A percentile compares a stretch with the other conserved stretches of the same genome.
These are phyloP conservation scores for Hestina assimilis DNA, from an alignment of 1,140 invertebrate genomes.

Conservation along the genomic window DNA sequence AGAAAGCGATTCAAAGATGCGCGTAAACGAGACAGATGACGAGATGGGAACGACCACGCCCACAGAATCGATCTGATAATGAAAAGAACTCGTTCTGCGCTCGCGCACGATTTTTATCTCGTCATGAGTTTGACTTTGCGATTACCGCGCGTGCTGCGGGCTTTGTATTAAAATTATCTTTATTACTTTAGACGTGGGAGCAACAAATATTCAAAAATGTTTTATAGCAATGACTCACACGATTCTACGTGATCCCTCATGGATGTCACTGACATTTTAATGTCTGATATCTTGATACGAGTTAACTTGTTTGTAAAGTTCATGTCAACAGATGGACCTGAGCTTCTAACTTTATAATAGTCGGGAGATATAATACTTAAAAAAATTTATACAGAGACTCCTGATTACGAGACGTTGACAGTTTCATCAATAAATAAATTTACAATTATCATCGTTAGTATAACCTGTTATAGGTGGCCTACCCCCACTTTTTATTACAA, in stretches of 20 bases:
- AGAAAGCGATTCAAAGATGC: background rate
- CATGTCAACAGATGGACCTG: no score
- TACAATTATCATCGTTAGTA: no score
- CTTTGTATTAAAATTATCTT: slow-evolving; percentile 70
- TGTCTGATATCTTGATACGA: slow-evolving; percentile 23
- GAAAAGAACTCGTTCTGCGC: slow-evolving; percentile 48
- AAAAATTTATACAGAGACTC: no score
- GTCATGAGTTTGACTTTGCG: slow-evolving; percentile 54
- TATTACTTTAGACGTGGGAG: slow-evolving; percentile 62
- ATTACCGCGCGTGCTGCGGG: slow-evolving; percentile 45
- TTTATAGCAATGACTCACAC: slow-evolving; percentile 52
- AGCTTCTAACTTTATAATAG: no score
- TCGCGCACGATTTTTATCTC: slow-evolving; percentile 64
- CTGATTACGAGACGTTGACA: no score
- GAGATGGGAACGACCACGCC: slow-evolving; percentile 51
- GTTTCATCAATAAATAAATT: no score
- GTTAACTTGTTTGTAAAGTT: background rate
- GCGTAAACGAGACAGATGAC: slow-evolving; percentile 40
- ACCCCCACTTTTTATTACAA: no score
- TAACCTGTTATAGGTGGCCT: no score
- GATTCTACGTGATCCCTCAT: slow-evolving; percentile 33
- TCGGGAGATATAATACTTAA: no score
- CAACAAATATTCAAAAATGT: slow-evolving; percentile 48
- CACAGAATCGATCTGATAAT: slow-evolving; percentile 64
- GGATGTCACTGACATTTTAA: slow-evolving; percentile 31